A percentile compares a stretch with the other conserved stretches of the same genome.
Conservation (phyloP, 2,888 invertebrate species). For the Lasioglossum marginatum region DNA sequence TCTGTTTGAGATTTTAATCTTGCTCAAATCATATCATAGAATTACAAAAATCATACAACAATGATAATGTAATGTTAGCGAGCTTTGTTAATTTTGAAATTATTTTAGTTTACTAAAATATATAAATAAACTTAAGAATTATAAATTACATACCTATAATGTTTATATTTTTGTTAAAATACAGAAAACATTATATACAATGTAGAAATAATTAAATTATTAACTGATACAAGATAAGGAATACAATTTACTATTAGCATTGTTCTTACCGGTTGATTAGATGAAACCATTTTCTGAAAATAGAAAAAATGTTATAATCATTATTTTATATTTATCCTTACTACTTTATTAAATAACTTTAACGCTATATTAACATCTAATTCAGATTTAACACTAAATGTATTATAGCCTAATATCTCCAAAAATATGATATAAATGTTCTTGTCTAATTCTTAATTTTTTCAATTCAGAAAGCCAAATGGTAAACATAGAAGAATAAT, state of each 20-base stretch:
- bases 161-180: conserved; percentile 30
- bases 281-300: conserved; percentile 83
- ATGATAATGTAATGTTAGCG: conserved; percentile 13
- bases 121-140: conserved; percentile 43
- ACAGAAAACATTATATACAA: conserved; percentile 30
- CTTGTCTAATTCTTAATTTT: neutral
- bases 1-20: conserved; percentile 81
- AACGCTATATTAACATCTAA: conserved; percentile 7
- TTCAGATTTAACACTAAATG: conserved; percentile 2
- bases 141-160: conserved; percentile 50
- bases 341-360: conserved; percentile 8
- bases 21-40: conserved; percentile 70
- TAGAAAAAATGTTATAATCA: conserved; percentile 61
- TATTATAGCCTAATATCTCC: conserved; percentile 9
- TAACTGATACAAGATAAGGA: conserved; percentile 38
- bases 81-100: conserved; percentile 23
- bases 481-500: neutral
- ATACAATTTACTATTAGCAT: conserved; percentile 53
- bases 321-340: conserved; percentile 11
- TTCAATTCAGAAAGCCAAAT: conserved; percentile 4
- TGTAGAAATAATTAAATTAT: conserved; percentile 41
- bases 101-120: conserved; percentile 14
- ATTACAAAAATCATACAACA: conserved; percentile 54
- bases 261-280: conserved; percentile 82
- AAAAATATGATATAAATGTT: conserved; percentile 13